phyloP scores from a whole-genome alignment of 2,888 invertebrate genomes.

The Apoderus coryli region DNA sequence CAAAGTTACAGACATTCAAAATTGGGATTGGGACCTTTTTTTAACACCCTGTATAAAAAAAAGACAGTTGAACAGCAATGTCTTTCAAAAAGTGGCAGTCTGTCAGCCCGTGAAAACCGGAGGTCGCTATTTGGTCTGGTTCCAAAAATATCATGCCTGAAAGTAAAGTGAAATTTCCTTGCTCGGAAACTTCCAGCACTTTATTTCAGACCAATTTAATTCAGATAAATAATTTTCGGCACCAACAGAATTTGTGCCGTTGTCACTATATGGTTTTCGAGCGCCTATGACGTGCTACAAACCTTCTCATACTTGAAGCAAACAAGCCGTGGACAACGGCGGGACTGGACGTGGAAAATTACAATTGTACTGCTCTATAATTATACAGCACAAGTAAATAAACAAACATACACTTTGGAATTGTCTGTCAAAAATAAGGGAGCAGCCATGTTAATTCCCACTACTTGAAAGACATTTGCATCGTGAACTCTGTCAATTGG shows the following conservation, averaged over 20 bases:
- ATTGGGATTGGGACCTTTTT: too few relatives aligned
- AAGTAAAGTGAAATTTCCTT: too few relatives aligned
- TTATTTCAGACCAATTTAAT: too few relatives aligned
- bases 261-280: neutral
- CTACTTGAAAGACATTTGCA: slow-evolving; percentile 3
- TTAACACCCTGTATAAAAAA: too few relatives aligned
- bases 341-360: too few relatives aligned
- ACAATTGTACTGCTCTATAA: slow-evolving; percentile 2
- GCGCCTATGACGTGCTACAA: neutral
- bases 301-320: neutral
- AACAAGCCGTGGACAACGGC: neutral
- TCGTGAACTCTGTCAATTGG: slow-evolving; percentile 2
- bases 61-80: too few relatives aligned
- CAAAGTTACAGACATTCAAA: too few relatives aligned
- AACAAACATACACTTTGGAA: neutral
- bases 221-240: neutral
- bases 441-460: slow-evolving; percentile 2
- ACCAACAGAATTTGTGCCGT: neutral
- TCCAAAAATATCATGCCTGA: too few relatives aligned
- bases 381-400: slow-evolving; percentile 5
- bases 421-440: neutral
- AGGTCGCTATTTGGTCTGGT: too few relatives aligned
- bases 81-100: too few relatives aligned
- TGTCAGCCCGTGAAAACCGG: too few relatives aligned
- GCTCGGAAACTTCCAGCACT: too few relatives aligned